A percentile compares a stretch with the other conserved stretches of the same genome.
phyloP scores from a whole-genome alignment of 1,140 invertebrate genomes.

The Anadara kagoshimensis region DNA sequence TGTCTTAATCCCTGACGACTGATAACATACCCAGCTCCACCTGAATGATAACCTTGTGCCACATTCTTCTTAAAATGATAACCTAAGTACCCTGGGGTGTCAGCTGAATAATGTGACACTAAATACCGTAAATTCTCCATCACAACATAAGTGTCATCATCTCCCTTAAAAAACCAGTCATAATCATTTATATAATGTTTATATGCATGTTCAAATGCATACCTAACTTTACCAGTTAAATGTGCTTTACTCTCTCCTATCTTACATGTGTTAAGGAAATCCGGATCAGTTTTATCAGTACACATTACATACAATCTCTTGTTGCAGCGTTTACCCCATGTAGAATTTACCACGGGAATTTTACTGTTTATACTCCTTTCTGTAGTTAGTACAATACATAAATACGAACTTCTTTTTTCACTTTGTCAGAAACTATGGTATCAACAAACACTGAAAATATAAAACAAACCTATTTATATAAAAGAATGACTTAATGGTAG shows the following conservation, averaged over 20 bases:
- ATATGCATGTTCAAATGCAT: slow-evolving; percentile 78
- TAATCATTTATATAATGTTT: slow-evolving; percentile 73
- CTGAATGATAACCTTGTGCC: slow-evolving; percentile 54
- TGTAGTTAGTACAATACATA: slow-evolving; percentile 96
- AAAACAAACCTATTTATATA: no score
- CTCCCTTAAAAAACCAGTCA: slow-evolving; percentile 96
- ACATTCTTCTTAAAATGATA: slow-evolving; percentile 61
- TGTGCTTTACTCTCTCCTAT: slow-evolving; percentile 42
- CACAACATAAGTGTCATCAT: slow-evolving; percentile 90
- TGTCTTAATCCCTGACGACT: slow-evolving; percentile 74
- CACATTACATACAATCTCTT: slow-evolving; percentile 81
- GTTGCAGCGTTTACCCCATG: slow-evolving; percentile 95
- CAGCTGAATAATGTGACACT: slow-evolving; percentile 49
- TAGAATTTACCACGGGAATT: slow-evolving; percentile 92
- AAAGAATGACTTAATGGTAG: no score
- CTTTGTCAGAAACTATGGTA: not conserved
- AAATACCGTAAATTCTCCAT: slow-evolving; percentile 72
- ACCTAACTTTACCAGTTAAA: slow-evolving; percentile 44
- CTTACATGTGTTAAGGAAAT: slow-evolving; percentile 46
- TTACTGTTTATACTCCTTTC: slow-evolving; percentile 91
- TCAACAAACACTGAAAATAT: slow-evolving; percentile 10
- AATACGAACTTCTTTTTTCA: slow-evolving; percentile 77
- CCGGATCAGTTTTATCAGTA: slow-evolving; percentile 47
- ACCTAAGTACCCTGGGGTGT: slow-evolving; percentile 58
- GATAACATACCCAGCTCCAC: slow-evolving; percentile 84